Base-by-base conservation (phyloP, 2,888 invertebrate genomes). In the Stenchaetothrips biformis region DNA sequence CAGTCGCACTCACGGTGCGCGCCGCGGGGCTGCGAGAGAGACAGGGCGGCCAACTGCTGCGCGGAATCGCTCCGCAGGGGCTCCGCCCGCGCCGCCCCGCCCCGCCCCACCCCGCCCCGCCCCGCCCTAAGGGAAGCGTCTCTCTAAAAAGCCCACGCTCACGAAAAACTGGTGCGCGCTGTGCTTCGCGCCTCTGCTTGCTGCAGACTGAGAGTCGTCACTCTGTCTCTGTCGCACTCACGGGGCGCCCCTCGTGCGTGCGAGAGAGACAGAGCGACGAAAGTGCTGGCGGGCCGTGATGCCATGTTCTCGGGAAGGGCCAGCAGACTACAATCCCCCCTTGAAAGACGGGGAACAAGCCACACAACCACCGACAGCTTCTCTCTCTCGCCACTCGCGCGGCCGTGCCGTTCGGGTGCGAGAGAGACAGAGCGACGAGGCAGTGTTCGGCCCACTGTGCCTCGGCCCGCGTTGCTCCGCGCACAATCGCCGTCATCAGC, bases 311-410 rank as follows among this genome's bases (percentile, higher is more conserved):
- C 25, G 67, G 67, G 67, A 74, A 74, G 67, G 67, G 37, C 37
- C 21, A 25, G 4, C 53, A 53, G 53, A 53, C 53, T 53, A 53
- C 67, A 74, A 74, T 74, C 67, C 25, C 67, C 67, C 67, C 67
- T 74, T 74, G 67, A 74, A 74, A 74, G 67, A 53, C 53, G 53
- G 53, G 53, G 53, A 74, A 74, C 67, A 67, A 21, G 67, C 21
- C 37, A 37, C 37, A 37, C 37, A 37, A 37, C 37, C 37, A 2
- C 37, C 37, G 37, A 37, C 11, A 74, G 67, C 67, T 25, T 74
- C 67, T 4, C 21, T 21, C n/a, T 9, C n/a, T 11, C 67, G 7
- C 67, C 25, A 11, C 37, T 18, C 18, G 9, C n/a, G n/a, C 2
- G 37, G 37, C 37, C 37, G 37, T 4, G 2, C 37, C 37, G 37